phyloP scores from a whole-genome alignment of 2,888 invertebrate species.

The Amitus sp. region DNA sequence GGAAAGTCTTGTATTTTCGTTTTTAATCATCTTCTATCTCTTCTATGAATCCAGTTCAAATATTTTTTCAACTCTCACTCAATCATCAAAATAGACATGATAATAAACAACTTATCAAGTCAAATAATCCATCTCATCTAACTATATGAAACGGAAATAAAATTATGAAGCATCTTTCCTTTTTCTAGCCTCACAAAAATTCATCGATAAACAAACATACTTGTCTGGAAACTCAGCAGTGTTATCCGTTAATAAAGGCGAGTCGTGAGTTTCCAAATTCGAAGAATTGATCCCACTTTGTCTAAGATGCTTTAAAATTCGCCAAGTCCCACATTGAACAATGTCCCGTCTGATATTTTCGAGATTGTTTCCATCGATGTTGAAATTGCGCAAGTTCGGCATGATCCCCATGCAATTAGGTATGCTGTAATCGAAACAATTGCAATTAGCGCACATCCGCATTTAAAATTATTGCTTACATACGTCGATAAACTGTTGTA shows the following conservation, averaged over 20 bases:
- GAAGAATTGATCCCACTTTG: slow-evolving; percentile 70
- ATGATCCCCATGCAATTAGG: slow-evolving; percentile 77
- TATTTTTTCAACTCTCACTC: too few relatives aligned
- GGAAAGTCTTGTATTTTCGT: too few relatives aligned
- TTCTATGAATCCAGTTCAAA: too few relatives aligned
- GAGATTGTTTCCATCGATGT: slow-evolving; percentile 87
- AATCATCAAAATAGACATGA: too few relatives aligned
- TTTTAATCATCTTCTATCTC: too few relatives aligned
- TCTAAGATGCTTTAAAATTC: slow-evolving; percentile 81
- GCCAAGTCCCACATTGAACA: slow-evolving; percentile 83
- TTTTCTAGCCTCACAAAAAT: too few relatives aligned
- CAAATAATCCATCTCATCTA: too few relatives aligned
- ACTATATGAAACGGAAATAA: too few relatives aligned
- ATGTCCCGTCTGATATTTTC: slow-evolving; percentile 85
- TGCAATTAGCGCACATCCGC: neutral
- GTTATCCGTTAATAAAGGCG: slow-evolving; percentile 51
- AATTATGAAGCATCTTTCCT: too few relatives aligned
- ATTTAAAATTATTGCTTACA: too few relatives aligned
- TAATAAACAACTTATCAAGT: too few relatives aligned
- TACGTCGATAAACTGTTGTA: slow-evolving; percentile 77
- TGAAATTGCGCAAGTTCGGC: slow-evolving; percentile 82
- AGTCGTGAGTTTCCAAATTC: slow-evolving; percentile 60
- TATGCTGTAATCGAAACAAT: slow-evolving; percentile 67
- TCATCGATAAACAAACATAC: slow-evolving; percentile 57
- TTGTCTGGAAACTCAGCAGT: slow-evolving; percentile 68